phyloP scores from a whole-genome alignment of 2,113 vertebrate species.

The Myanophis thanlyinensis region DNA sequence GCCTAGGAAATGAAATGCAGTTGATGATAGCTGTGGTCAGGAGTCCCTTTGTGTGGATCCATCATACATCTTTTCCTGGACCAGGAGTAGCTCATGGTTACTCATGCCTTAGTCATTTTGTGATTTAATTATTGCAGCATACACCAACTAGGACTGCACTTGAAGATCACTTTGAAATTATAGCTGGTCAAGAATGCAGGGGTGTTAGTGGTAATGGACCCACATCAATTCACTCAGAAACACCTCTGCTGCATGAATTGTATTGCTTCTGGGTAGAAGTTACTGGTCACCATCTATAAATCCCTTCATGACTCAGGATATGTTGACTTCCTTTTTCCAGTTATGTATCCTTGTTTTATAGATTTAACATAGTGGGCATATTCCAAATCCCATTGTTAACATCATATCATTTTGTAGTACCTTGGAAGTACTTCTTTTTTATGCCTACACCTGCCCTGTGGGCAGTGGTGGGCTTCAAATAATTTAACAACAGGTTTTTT shows the following conservation, averaged over 20 bases:
- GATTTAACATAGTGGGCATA: not conserved
- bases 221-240: not conserved
- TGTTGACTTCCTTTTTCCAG: not conserved
- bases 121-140: not conserved
- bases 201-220: not conserved
- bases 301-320: not conserved
- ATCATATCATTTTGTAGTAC: not conserved
- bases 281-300: not conserved
- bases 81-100: not conserved
- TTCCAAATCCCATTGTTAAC: not conserved
- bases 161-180: not conserved
- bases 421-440: not conserved
- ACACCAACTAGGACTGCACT: not conserved
- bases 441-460: not conserved
- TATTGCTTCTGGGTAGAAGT: not conserved
- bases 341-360: not conserved
- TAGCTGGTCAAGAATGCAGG: not conserved
- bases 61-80: not conserved
- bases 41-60: not conserved
- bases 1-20: not conserved
- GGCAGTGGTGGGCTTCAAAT: no score
- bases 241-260: not conserved
- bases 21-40: not conserved
- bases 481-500: no score
- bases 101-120: not conserved